phyloP scores from a whole-genome alignment of 2,113 vertebrate species.

The Dromas ardeola region DNA sequence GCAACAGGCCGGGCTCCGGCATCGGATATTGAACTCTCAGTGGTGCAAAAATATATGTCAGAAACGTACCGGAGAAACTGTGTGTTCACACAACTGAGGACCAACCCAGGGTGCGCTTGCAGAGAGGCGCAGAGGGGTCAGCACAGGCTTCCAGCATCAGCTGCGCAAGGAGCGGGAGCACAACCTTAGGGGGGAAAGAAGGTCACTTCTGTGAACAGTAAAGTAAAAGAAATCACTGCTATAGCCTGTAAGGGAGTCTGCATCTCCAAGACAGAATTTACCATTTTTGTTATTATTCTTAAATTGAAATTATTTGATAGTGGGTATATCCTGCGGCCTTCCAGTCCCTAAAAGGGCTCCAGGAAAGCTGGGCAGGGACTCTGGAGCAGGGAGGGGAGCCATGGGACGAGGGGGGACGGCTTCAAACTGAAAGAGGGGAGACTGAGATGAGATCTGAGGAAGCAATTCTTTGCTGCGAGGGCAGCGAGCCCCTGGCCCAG shows the following conservation, averaged over 20 bases:
- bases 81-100: neutral
- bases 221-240: neutral
- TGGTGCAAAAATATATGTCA: fast-evolving
- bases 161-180: neutral
- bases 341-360: neutral
- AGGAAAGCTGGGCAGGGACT: neutral
- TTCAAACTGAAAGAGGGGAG: no score
- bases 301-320: neutral
- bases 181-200: no score
- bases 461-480: neutral
- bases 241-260: no score
- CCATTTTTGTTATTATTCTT: neutral
- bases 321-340: neutral
- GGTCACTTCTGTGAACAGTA: neutral
- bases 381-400: neutral
- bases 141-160: neutral
- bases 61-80: neutral
- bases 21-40: fast-evolving
- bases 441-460: no score
- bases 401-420: neutral
- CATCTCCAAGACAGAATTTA: neutral
- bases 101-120: fast-evolving
- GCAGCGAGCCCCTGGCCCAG: neutral
- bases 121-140: neutral
- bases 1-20: neutral